These are phyloP conservation scores for Macrotis lagotis DNA, from an alignment of 2,113 vertebrate genomes.

Conservation along the genomic window DNA sequence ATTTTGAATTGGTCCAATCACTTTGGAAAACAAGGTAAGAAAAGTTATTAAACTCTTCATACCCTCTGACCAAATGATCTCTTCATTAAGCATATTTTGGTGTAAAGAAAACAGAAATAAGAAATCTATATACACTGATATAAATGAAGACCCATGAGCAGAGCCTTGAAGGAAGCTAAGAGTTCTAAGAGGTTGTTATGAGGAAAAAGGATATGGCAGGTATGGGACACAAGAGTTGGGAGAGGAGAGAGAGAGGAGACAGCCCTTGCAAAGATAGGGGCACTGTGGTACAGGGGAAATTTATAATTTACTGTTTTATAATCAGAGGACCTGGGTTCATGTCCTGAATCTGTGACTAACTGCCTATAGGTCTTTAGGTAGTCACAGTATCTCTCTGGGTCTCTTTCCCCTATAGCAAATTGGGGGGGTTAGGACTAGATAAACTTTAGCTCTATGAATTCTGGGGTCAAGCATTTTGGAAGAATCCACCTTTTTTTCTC, in stretches of 20 bases:
- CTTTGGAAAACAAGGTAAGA: background rate
- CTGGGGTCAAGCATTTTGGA: background rate
- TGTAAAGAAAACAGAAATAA: background rate
- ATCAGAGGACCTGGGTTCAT: background rate
- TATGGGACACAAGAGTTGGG: background rate
- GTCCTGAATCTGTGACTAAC: background rate
- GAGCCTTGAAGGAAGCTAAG: background rate
- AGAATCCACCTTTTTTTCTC: background rate
- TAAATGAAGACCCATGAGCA: background rate
- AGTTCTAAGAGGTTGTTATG: background rate
- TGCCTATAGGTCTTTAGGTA: slow-evolving; percentile 1
- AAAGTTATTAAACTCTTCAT: background rate
- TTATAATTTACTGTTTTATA: background rate
- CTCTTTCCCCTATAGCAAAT: background rate
- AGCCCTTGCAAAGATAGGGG: background rate
- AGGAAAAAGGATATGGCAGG: background rate
- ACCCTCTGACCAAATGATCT: background rate
- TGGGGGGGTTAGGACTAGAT: background rate
- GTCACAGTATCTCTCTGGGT: background rate
- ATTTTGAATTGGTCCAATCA: background rate
- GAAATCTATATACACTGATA: background rate
- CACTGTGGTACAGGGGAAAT: background rate
- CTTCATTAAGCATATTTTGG: background rate
- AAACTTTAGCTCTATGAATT: background rate
- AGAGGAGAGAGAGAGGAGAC: background rate